Evolutionary conservation across 2,113 vertebrate species (phyloP), one percentile per base, ranked within the genome.

Genomic region (Gobiocypris rarus): DNA sequence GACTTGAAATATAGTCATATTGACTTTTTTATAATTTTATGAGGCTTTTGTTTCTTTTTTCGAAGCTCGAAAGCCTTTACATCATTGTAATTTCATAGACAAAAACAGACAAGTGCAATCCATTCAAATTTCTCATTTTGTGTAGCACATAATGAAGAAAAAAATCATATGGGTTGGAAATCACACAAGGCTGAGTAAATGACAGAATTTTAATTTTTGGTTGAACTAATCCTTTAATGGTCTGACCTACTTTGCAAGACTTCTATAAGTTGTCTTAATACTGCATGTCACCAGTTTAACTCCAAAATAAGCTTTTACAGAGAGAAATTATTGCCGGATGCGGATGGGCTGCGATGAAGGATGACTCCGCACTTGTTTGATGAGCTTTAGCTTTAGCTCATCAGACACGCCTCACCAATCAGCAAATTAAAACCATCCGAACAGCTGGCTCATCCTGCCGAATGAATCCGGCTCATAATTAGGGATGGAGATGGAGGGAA

Each of bases 211-310:
- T 4, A 2, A 14, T 71, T 71, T 71, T 71, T 3, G 11, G 38
- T 22, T 45, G n/a, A 43, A 71, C 22, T 71, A 71, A 71, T 71
- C 41, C 41, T 71, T 71, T 71, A 71, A 71, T 71, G 38, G 75
- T 45, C 34, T 78, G 75, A 45, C 38, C 56, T 78, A 78, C 75
- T 78, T 78, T 43, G n/a, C 56, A 78, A 59, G n/a, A n/a, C 14
- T 45, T 61, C 3, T 61, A 3, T 41, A 78, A 78, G 75, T 78
- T 26, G 34, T 61, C 56, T 78, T 45, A 78, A 78, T 61, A 45
- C 56, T 43, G 19, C 91, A 88, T 78, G 41, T 76, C 87, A 89
- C 87, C 84, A 50, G 80, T 81, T 79, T 84, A 88, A 50, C 11
- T 59, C 15, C 17, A n/a, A 31, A 83, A 61, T 14, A 48, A 79